These are phyloP conservation scores for Tragelaphus oryx DNA, from an alignment of 2,797 vertebrate species.

Conservation along the genomic window DNA sequence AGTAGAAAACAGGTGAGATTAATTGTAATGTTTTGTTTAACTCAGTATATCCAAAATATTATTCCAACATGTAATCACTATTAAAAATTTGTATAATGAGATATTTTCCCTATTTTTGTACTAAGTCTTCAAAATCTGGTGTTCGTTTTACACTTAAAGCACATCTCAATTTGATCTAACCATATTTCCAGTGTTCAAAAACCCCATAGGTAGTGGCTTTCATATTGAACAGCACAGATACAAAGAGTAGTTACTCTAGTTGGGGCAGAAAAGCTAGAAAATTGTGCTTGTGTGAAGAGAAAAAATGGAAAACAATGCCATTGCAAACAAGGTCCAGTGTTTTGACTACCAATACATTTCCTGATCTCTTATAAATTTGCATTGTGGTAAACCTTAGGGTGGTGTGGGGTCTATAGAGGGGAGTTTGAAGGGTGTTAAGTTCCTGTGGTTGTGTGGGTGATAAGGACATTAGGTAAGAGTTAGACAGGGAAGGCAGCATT, in stretches of 20 bases:
- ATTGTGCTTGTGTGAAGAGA: constrained; percentile 3
- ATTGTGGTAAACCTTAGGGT: neutral
- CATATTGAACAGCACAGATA: neutral
- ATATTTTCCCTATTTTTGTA: neutral
- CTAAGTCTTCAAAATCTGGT: constrained; percentile 13
- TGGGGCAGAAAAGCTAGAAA: constrained; percentile 1
- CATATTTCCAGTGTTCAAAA: neutral
- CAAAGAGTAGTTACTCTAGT: neutral
- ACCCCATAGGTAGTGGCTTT: neutral
- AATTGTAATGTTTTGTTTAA: constrained; percentile 45
- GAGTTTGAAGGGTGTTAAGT: neutral
- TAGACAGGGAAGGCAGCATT: neutral
- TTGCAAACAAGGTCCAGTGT: neutral
- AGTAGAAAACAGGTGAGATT: no score
- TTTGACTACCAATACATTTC: neutral
- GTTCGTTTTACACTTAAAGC: constrained; percentile 5
- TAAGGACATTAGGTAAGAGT: neutral
- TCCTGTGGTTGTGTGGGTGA: neutral
- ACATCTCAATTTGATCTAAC: constrained; percentile 9
- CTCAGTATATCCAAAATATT: constrained; percentile 16
- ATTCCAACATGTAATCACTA: constrained; percentile 3
- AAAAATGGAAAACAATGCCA: neutral
- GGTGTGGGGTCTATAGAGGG: neutral
- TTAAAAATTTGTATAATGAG: neutral
- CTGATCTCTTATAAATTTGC: neutral